Evolutionary conservation across 1,140 invertebrate genomes (phyloP), one percentile per base, ranked within the genome.

Genomic region (Neelides sp.): DNA sequence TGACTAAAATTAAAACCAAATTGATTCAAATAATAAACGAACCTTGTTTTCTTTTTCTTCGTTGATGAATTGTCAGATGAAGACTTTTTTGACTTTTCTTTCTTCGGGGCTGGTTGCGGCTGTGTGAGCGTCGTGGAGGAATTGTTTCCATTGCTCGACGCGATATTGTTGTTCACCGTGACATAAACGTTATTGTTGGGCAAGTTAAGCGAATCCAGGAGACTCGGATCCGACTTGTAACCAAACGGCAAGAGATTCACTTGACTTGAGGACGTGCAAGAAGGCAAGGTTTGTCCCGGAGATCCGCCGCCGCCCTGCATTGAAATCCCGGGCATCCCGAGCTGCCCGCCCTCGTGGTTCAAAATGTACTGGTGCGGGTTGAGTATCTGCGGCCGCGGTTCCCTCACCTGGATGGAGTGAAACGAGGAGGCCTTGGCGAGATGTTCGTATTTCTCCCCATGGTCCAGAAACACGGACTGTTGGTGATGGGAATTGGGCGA

Each of bases 21-120:
- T 23, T 45, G 23, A 2, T 2, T 2, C 39, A 4, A 50, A 46
- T 32, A 62, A 35, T 24, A n/a, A 12, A 45, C 65, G 66, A 67
- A 90, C 87, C 86, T 84, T 20, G 87, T 92, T 73, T 92, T 91
- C 68, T 92, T 92, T 68, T 92, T 91, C 63, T 91, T 91, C 3
- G 88, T 84, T 23, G n/a, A n/a, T n/a, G 83, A 82, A 64, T 85
- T 87, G 59, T 83, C 85, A 57, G n/a, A n/a, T n/a, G 85, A 83
- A 55, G 73, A 76, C 65, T 89, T 89, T 67, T 89, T 90, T 0
- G 59, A 61, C 28, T 61, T 61, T 51, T 61, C 59, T 26, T 61
- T 61, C 24, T 61, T 61, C 15, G 54, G 48, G 10, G 52, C 47
- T 39, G 48, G n/a, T 4, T 8, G 12, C 23, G 27, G 10, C 17